Base-by-base conservation (phyloP, 1,140 invertebrate species). In the Atta texana region DNA sequence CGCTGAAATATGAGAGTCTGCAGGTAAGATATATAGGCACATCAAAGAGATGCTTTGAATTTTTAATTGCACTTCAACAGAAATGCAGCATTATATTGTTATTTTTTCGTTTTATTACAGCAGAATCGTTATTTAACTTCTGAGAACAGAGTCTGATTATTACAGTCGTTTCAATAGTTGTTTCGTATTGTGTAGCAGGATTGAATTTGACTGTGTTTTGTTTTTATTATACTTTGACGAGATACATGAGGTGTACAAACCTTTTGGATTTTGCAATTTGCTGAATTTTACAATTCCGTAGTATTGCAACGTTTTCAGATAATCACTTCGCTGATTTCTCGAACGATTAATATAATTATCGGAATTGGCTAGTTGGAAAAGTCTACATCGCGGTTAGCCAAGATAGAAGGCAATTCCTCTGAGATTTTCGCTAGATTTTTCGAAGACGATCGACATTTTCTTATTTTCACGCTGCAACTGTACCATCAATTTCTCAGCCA, bases 371-470 rank as follows among this genome's bases (percentile, higher is more conserved):
- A 88, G 80, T 88, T 86, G 61, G 69, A 86, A 74, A 53, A 55
- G 63, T 71, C 39, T 10, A 49, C 80, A 66, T 66, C 80, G 88
- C 76, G 89, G 85, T 90, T 76, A 77, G 63, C 64, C 57, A 51
- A 61, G 69, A 84, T 84, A 51, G 69, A 84, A 84, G 55, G 18
- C 55, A 44, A 39, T 51, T 49, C 69, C 39, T 34, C 53, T 24
- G 69, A 49, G 80, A 74, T 74, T 75, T 84, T 44, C 69, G 34
- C 24, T 61, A 61, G 55, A 75, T 84, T 74, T 61, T 84, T 61
- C 80, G 69, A 84, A 84, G 69, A 28, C 69, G 80, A 84, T 75
- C 80, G 80, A 51, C 80, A 75, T 74, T 39, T 61, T 75, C 69
- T 84, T 84, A 84, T 84, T 84, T 84, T 57, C 55, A 61, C 69